Base-by-base conservation (phyloP, 2,888 invertebrate species). In the Molorchus minor region DNA sequence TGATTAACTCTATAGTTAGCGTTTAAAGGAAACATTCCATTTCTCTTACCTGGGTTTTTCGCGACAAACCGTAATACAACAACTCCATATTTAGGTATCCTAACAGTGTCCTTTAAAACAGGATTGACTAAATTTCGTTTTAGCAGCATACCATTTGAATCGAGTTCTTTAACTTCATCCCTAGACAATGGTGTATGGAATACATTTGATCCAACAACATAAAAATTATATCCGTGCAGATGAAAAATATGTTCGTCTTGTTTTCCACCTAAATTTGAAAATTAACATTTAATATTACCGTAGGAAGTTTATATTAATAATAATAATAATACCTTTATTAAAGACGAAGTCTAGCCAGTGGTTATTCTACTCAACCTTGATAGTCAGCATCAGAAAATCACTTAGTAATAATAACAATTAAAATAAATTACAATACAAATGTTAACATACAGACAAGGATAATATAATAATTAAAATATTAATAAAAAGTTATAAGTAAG, bases 151-250 rank as follows among this genome's bases (percentile, higher is more conserved):
- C 83, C 82, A 36, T 81, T 75, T 1, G 46, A 25, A 67, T 91
- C 87, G 79, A 90, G 80, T 51, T 81, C 79, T 67, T 83, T 83
- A 7, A 89, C 80, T 51, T 84, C 80, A 3, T 85, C 82, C 41
- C 86, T 78, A 1, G 83, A 81, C 49, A 84, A 73, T 40, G 84
- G 82, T 19, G 75, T 79, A 41, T 84, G 82, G 69, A 88, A 85
- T 62, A 83, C 82, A 45, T 82, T 80, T 0, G 85, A 79, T 1
- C 86, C 90, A n/a, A 89, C 85, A 10, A 91, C 84, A 73, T 86
- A 85, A 78, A 92, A 91, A 69, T 85, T 86, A 80, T 91, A 86
- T 16, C 92, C 91, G 72, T 92, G 91, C 0, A 92, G 81, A 74
- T 92, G 91, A 76, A 91, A 90, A 36, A 90, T 87, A 76, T 90